Conservation (phyloP, 2,888 invertebrate species). For the Choreutis nemorana region DNA sequence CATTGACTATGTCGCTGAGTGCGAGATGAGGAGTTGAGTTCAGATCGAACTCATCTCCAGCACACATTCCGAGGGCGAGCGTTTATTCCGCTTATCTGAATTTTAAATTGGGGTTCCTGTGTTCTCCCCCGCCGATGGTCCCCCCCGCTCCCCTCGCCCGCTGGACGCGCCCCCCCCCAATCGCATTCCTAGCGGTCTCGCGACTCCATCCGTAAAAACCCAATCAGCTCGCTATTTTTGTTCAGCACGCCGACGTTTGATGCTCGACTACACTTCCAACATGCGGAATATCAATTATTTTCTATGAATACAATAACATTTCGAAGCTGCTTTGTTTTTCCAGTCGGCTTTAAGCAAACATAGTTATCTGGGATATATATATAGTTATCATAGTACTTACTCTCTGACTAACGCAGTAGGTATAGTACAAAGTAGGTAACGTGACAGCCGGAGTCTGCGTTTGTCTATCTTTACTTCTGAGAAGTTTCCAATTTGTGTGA, state of each 20-base stretch:
- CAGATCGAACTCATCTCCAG: no score
- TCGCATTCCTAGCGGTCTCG: slow-evolving; percentile 43
- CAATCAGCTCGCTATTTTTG: slow-evolving; percentile 46
- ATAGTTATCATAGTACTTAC: no score
- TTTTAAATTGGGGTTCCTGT: slow-evolving; percentile 35
- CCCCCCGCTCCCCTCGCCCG: not conserved
- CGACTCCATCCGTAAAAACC: slow-evolving; percentile 46
- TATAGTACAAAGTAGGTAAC: no score
- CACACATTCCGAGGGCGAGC: not conserved
- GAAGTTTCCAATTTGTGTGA: no score
- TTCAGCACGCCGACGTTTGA: slow-evolving; percentile 37
- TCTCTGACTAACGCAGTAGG: no score
- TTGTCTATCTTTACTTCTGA: slow-evolving; percentile 5
- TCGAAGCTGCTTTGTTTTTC: no score
- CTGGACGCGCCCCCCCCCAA: slow-evolving; percentile 3
- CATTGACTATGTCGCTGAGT: no score
- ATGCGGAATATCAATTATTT: slow-evolving; percentile 16
- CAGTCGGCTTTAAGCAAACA: no score
- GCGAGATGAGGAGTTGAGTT: no score
- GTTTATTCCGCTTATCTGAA: slow-evolving; percentile 58
- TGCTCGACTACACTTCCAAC: slow-evolving; percentile 38
- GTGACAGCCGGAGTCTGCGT: slow-evolving; percentile 3
- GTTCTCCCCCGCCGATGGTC: not conserved
- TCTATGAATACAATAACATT: no score
- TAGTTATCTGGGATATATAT: no score